Conservation (phyloP, 2,888 invertebrate species). For the Pterostichus madidus region DNA sequence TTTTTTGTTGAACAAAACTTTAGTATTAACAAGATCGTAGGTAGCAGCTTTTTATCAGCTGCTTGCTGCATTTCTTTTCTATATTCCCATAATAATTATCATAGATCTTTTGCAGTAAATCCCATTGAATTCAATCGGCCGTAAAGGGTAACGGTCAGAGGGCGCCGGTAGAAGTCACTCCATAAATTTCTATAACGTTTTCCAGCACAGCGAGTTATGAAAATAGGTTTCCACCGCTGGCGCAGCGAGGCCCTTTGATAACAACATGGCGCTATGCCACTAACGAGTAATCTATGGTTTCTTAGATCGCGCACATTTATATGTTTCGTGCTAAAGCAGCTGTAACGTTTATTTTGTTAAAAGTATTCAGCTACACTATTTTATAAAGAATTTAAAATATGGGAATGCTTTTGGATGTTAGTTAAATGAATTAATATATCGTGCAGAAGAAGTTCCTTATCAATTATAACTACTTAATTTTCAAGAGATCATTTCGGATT, state of each 20-base stretch:
- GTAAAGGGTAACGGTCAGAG: conserved; percentile 53
- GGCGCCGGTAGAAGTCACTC: conserved; percentile 19
- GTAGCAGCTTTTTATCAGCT: too few relatives aligned
- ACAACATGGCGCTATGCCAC: conserved; percentile 2
- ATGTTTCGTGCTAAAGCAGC: conserved; percentile 9
- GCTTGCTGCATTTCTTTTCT: not conserved
- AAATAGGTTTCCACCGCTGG: conserved; percentile 49
- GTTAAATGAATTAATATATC: too few relatives aligned
- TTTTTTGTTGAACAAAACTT: not conserved
- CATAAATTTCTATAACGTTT: conserved; percentile 59
- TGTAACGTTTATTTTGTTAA: not conserved
- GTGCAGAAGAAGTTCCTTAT: too few relatives aligned
- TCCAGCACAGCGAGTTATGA: conserved; percentile 50
- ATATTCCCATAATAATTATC: too few relatives aligned
- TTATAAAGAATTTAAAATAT: too few relatives aligned
- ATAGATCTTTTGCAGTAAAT: conserved; percentile 12
- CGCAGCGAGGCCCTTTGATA: conserved; percentile 18
- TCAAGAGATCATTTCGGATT: too few relatives aligned
- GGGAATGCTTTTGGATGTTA: too few relatives aligned
- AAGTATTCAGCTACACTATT: not conserved
- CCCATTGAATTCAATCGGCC: conserved; percentile 38
- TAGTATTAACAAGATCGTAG: too few relatives aligned
- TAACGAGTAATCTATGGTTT: conserved; percentile 50
- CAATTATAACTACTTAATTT: too few relatives aligned
- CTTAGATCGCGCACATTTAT: conserved; percentile 42